phyloP scores from a whole-genome alignment of 2,888 invertebrate species.

The Lathronympha strigana region DNA sequence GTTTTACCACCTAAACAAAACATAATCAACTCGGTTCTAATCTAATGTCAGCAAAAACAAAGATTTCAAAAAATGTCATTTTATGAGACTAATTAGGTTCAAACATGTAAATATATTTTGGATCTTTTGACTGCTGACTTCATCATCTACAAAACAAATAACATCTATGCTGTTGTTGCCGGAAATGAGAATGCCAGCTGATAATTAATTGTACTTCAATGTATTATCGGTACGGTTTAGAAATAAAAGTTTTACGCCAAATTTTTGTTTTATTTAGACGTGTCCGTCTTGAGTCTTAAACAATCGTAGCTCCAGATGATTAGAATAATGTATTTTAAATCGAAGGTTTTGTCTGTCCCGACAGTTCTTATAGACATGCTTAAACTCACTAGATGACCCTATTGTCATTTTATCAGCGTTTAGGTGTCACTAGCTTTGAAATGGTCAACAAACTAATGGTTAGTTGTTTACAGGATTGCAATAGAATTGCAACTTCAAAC shows the following conservation, averaged over 20 bases:
- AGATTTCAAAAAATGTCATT: background rate
- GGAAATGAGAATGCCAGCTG: conserved; percentile 21
- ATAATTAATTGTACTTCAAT: conserved; percentile 26
- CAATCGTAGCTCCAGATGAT: too few relatives aligned
- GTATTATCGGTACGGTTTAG: conserved; percentile 24
- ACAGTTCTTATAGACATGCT: too few relatives aligned
- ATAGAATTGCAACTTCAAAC: too few relatives aligned
- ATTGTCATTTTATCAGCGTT: too few relatives aligned
- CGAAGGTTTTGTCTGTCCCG: too few relatives aligned
- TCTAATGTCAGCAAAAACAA: background rate
- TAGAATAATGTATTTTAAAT: too few relatives aligned
- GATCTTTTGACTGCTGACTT: background rate
- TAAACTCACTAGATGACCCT: too few relatives aligned
- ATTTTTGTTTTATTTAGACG: conserved; percentile 22
- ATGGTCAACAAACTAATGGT: too few relatives aligned
- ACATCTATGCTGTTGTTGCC: conserved; percentile 10
- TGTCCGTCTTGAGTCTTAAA: too few relatives aligned
- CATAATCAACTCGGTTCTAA: background rate
- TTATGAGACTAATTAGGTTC: too few relatives aligned
- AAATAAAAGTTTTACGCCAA: conserved; percentile 43
- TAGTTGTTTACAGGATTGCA: too few relatives aligned
- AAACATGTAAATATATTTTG: background rate
- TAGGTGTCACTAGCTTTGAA: too few relatives aligned
- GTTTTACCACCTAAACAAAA: background rate
- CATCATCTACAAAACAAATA: background rate